These are phyloP conservation scores for Cantharis lateralis DNA, from an alignment of 2,888 invertebrate species.

Conservation along the genomic window DNA sequence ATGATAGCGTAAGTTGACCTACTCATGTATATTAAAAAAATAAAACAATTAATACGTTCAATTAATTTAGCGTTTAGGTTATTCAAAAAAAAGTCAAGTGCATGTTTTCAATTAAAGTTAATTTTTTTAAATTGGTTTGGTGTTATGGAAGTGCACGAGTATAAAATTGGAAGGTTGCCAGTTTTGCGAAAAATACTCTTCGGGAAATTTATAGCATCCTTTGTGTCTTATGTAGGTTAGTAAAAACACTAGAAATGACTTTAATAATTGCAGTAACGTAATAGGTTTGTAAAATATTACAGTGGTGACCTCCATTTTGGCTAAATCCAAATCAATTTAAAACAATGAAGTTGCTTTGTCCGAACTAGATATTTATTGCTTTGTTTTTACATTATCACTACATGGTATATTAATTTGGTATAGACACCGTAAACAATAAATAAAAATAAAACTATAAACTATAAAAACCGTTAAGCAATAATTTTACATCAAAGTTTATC, in stretches of 20 bases:
- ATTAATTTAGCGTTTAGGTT: slow-evolving; percentile 8
- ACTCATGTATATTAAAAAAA: not conserved
- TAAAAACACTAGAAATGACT: slow-evolving; percentile 31
- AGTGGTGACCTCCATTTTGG: slow-evolving; percentile 32
- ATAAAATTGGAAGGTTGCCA: slow-evolving; percentile 31
- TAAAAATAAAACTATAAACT: not conserved
- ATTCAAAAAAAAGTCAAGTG: slow-evolving; percentile 21
- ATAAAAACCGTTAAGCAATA: not conserved
- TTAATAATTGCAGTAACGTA: slow-evolving; percentile 32
- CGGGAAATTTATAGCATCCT: slow-evolving; percentile 12
- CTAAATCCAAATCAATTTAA: slow-evolving; percentile 10
- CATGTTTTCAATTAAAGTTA: slow-evolving; percentile 20
- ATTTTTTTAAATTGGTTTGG: slow-evolving; percentile 17
- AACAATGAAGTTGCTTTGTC: not conserved
- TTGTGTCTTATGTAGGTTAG: slow-evolving; percentile 32
- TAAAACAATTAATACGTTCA: not conserved
- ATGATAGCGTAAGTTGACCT: not conserved
- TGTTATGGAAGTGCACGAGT: slow-evolving; percentile 4
- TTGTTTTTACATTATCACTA: slow-evolving; percentile 10
- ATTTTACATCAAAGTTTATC: slow-evolving; percentile 1
- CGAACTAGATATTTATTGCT: slow-evolving; percentile 3
- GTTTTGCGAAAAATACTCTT: slow-evolving; percentile 23
- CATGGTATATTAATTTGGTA: not conserved
- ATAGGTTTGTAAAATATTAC: slow-evolving; percentile 35
- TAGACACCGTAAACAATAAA: not conserved